Conservation (phyloP, 2,797 vertebrate species). For the Pipistrellus pygmaeus region DNA sequence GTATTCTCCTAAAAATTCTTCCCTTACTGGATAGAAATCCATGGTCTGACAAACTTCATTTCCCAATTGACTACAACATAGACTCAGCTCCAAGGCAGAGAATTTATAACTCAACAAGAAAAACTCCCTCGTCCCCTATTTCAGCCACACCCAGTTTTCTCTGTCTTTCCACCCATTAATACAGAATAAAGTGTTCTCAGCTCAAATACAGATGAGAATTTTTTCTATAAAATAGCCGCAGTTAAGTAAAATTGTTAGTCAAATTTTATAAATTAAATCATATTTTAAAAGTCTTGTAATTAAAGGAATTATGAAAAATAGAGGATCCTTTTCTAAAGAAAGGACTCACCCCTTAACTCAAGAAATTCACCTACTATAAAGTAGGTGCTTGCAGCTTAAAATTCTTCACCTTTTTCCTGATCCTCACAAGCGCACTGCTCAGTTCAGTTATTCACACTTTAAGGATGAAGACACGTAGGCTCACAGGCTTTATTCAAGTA, state of each 20-base stretch:
- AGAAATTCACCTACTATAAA: not conserved
- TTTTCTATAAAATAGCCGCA: conserved; percentile 15
- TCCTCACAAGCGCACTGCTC: not conserved
- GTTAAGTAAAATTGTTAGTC: conserved; percentile 25
- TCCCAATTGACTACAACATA: not conserved
- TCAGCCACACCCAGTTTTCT: not conserved
- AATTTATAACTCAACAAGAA: not conserved
- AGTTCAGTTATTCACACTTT: not conserved
- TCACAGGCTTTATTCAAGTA: not conserved
- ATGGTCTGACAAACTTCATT: not conserved
- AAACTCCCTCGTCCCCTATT: not conserved
- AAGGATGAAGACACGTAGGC: not conserved
- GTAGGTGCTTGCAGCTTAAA: not conserved
- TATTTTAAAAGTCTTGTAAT: not conserved
- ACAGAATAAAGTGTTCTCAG: not conserved
- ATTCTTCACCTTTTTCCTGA: not conserved
- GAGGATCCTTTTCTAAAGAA: conserved; percentile 25
- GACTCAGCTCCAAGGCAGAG: not conserved
- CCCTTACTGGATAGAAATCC: not conserved
- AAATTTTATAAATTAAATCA: conserved; percentile 47
- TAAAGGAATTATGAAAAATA: not conserved
- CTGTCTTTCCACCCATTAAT: not conserved
- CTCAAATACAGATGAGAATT: not conserved
- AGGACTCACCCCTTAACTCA: not conserved
- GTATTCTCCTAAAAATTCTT: not conserved